Base-by-base conservation (phyloP, 2,888 invertebrate genomes). In the Lepeophtheirus nordmannii region DNA sequence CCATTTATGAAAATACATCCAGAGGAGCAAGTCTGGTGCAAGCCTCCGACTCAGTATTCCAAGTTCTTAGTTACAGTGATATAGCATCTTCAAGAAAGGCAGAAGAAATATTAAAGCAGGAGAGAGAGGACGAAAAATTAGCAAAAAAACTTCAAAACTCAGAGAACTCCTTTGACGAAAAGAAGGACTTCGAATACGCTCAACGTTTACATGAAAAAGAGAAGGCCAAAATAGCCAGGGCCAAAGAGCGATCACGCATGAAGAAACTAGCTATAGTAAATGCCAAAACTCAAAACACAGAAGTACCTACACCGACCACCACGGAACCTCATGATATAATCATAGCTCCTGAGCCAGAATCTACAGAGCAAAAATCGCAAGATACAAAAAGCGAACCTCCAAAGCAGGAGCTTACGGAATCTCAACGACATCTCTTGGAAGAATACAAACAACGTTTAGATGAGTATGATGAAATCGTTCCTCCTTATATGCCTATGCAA, bases 401-500 rank as follows among this genome's bases (percentile, higher is more conserved):
- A 14, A 30, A 30, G 30, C 30, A 30, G 30, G 30, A 30, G 30
- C 30, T 30, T 30, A 5, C 53, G 5, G 53, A 46, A 17, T 14
- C 53, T n/a, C 53, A 46, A 46, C 2, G 8, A 17, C 53, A 46
- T n/a, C 17, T 46, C 3, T 46, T 46, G 8, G 53, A 14, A 46
- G 8, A 14, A 14, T 46, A 46, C 17, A 14, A 17, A 8, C n/a
- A 46, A 17, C 53, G 53, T n/a, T n/a, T 46, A 17, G 53, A 46
- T 46, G 22, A 60, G 14, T 22, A 23, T 11, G 64, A 64, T 53
- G 17, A 38, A 10, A 41, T 58, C 20, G 46, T 66, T 10, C 66
- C 66, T 11, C 66, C 66, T 8, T 66, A 66, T 40, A 66, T 66
- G 66, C 66, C 66, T 9, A 66, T 66, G 66, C 66, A 66, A 30